Evolutionary conservation across 2,888 invertebrate genomes (phyloP).

Genomic region (Tiliacea citrago): DNA sequence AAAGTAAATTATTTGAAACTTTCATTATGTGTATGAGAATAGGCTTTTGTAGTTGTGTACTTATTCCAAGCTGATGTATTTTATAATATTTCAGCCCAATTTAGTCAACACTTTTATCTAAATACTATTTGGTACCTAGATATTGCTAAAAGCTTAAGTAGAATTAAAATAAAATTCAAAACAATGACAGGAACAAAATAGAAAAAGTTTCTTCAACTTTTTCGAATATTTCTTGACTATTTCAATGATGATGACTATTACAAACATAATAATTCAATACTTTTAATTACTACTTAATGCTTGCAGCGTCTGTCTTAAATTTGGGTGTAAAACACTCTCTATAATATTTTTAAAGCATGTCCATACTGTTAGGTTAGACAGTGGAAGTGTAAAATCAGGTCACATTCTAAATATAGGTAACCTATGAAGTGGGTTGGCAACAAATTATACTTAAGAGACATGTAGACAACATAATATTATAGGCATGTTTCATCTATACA

Average conservation of each 20-base stretch:
- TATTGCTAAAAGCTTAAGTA: background rate
- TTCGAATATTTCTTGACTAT: background rate
- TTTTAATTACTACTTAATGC: background rate
- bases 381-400: constrained; percentile 64
- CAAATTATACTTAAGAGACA: constrained; percentile 44
- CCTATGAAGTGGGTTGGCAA: constrained; percentile 59
- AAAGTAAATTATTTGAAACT: background rate
- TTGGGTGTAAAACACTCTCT: constrained; percentile 11
- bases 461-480: constrained; percentile 26
- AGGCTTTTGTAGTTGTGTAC: background rate
- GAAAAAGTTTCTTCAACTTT: background rate
- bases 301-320: background rate
- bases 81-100: background rate
- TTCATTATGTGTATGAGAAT: background rate
- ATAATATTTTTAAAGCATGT: constrained; percentile 55
- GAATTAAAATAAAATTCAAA: background rate
- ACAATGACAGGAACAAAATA: background rate
- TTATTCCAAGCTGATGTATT: background rate
- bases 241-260: background rate
- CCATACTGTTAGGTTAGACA: constrained; percentile 41
- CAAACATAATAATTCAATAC: background rate
- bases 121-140: background rate
- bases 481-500: background rate
- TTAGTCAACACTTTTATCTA: background rate
- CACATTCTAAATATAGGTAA: constrained; percentile 68